phyloP scores from a whole-genome alignment of 1,140 invertebrate species.

The Lepidostoma basale region DNA sequence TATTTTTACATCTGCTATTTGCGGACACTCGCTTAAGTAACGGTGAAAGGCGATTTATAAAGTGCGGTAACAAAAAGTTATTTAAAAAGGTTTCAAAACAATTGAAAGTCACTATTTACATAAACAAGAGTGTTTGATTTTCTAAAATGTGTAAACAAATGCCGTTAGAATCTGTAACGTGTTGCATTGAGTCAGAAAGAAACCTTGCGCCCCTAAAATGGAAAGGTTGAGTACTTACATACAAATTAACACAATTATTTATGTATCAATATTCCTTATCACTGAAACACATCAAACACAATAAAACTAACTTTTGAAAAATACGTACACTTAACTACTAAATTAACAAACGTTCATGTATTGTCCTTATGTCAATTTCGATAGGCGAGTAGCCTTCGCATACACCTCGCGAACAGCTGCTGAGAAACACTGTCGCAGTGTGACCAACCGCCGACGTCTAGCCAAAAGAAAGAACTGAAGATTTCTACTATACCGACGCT shows the following conservation, averaged over 20 bases:
- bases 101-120: neutral
- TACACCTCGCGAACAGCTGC: constrained; percentile 33
- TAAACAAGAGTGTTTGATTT: neutral
- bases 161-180: constrained; percentile 18
- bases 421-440: constrained; percentile 12
- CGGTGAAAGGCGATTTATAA: constrained; percentile 18
- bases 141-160: constrained; percentile 17
- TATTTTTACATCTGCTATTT: constrained; percentile 5
- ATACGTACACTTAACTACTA: neutral
- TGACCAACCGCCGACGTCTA: neutral
- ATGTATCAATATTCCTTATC: neutral
- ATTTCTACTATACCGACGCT: neutral
- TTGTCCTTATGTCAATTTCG: constrained; percentile 22
- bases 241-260: neutral
- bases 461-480: neutral
- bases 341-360: constrained; percentile 2
- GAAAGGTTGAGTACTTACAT: constrained; percentile 27
- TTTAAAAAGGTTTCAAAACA: neutral
- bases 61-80: neutral
- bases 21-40: neutral
- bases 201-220: constrained; percentile 11
- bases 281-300: neutral
- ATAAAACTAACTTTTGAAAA: neutral
- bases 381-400: constrained; percentile 3
- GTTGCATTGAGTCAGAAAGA: constrained; percentile 23